phyloP scores from a whole-genome alignment of 2,113 vertebrate species.

The Cyanoramphus novaezelandiae region DNA sequence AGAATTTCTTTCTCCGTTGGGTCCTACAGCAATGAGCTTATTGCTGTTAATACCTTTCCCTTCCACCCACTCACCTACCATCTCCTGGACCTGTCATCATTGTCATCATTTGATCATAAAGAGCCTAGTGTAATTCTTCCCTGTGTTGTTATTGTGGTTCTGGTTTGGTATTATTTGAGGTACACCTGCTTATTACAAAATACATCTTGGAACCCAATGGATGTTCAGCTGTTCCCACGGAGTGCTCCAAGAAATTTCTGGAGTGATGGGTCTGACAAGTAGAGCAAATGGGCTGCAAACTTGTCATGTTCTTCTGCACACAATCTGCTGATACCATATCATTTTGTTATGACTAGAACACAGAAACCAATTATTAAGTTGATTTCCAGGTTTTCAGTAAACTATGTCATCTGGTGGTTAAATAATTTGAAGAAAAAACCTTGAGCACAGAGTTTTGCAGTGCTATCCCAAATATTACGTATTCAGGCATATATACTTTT shows the following conservation, averaged over 20 bases:
- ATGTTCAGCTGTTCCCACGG: background rate
- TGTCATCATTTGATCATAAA: background rate
- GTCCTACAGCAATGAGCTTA: background rate
- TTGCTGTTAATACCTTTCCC: background rate
- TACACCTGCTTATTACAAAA: background rate
- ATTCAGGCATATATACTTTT: background rate
- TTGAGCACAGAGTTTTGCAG: background rate
- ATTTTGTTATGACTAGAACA: background rate
- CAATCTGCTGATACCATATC: background rate
- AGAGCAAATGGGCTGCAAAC: background rate
- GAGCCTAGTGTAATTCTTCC: background rate
- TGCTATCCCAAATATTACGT: background rate
- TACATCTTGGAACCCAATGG: background rate
- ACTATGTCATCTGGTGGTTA: background rate
- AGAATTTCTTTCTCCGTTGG: background rate
- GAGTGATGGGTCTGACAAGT: background rate
- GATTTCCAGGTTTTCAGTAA: background rate
- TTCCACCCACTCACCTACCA: background rate
- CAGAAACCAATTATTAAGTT: background rate
- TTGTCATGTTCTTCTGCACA: background rate
- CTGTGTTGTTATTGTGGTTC: too few relatives aligned
- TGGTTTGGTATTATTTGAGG: background rate
- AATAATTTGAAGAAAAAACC: background rate
- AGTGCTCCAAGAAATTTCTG: background rate
- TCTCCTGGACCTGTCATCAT: background rate